Base-by-base conservation (phyloP, 2,888 invertebrate genomes). In the Formica aserva region DNA sequence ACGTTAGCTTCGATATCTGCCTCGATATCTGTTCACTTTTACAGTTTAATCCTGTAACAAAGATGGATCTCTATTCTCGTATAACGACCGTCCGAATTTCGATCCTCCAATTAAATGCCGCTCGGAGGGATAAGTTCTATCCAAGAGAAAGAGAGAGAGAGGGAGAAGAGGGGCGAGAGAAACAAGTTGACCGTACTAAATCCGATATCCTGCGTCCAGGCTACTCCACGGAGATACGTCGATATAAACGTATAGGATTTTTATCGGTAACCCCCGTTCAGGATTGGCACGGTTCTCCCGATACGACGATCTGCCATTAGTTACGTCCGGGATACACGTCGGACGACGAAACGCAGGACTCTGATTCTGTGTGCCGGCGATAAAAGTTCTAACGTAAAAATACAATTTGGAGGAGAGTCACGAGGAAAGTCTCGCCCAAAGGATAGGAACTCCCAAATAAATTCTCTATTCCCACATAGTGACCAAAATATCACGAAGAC, bases 351-450 rank as follows among this genome's bases (percentile, higher is more conserved):
- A 88, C 86, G 89, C 87, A 87, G 89, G 87, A 90, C 57, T 80
- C 32, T 41, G 45, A 57, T n/a, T 48, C 48, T n/a, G 48, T n/a
- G 18, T n/a, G 41, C 15, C 22, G 35, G 41, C 90, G 90, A 88
- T 91, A 91, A 91, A 89, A 91, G 91, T 90, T 88, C 86, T 84
- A 81, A 85, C 80, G 84, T 84, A 80, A 76, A 86, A 88, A 84
- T 85, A 87, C 78, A 83, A 85, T 85, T 83, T 77, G 69, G 77
- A 72, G 72, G 35, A 71, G 32, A 78, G 71, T 78, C 78, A 78
- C 71, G 57, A 26, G 71, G 45, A 32, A 32, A 32, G 32, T 32
- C 60, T 45, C 3, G 41, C 22, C 32, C 18, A 13, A 32, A 71
- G 78, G 45, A 71, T 71, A 80, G 72, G 72, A 72, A 80, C 72